phyloP scores from a whole-genome alignment of 2,113 vertebrate genomes.

The Cranoglanis bouderius region DNA sequence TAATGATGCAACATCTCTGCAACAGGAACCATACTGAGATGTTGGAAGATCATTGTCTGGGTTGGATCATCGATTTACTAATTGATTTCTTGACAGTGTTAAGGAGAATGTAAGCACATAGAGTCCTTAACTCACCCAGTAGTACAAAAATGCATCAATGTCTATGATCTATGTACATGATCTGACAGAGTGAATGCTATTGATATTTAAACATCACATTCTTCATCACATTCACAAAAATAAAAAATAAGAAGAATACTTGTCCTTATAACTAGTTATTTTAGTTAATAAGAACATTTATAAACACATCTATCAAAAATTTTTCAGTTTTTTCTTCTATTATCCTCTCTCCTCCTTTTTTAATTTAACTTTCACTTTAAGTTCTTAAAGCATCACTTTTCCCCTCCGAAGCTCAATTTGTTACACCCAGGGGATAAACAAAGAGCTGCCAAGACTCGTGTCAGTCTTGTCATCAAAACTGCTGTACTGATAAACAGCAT shows the following conservation, averaged over 20 bases:
- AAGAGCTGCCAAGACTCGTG: background rate
- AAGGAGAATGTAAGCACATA: background rate
- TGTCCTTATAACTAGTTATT: background rate
- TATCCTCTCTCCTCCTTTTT: background rate
- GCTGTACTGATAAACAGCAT: background rate
- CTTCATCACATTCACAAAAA: background rate
- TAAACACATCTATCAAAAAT: background rate
- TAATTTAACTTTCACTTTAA: background rate
- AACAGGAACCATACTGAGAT: conserved; percentile 31
- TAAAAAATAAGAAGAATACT: background rate
- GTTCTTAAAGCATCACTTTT: background rate
- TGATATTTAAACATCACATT: background rate
- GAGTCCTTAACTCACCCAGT: background rate
- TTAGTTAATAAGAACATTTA: background rate
- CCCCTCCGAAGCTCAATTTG: background rate
- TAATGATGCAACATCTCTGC: conserved; percentile 47
- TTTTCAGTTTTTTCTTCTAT: background rate
- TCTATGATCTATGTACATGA: background rate
- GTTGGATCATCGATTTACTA: conserved; percentile 25
- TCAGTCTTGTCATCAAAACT: background rate
- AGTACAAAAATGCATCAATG: background rate
- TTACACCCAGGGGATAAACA: background rate
- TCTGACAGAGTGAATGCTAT: background rate
- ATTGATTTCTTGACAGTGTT: conserved; percentile 22
- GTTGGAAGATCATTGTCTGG: conserved; percentile 32